Base-by-base conservation (phyloP, 2,113 vertebrate species). In the Pluvialis apricaria region DNA sequence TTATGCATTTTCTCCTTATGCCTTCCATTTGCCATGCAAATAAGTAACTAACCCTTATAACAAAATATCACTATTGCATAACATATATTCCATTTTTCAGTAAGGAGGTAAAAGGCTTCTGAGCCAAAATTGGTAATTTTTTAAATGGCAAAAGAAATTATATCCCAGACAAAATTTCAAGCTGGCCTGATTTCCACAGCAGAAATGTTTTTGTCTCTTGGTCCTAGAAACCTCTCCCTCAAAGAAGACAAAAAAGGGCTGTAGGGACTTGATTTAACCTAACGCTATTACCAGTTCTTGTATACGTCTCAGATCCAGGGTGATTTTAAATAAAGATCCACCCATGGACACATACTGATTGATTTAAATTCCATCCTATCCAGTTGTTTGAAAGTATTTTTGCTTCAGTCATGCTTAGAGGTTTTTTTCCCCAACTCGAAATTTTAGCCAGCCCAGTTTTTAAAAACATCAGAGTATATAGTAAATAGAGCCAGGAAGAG, bases 1-100 rank as follows among this genome's bases (percentile, higher is more conserved):
- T 86, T 76, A 65, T 45, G 38, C 44, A 49, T 88, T 93, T 96
- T 80, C n/a, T 92, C 60, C n/a, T 60, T 20, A 29, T 19, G 29
- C 40, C 32, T 77, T 44, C 70, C 26, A 36, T 64, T 94, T 86
- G 55, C 45, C 34, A 40, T 61, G 77, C 45, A 86, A 87, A 82
- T 61, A 69, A 79, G 45, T 91, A 89, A 84, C 42, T 71, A 83
- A 72, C 25, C 17, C 73, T 85, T 77, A 47, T 36, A 90, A 77
- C 10, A 69, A 91, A 92, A 57, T 65, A 47, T 49, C 82, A 4
- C 45, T 61, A 65, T 82, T 87, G 32, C 14, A 11, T 79, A 60
- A 82, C 31, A 49, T 52, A 44, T 7, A 82, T 45, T 90, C 66
- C 14, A 6, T 62, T 49, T 85, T 61, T 36, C 52, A 76, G n/a